Percentiles rank a stretch among this genome's conserved stretches.
Evolutionary conservation across 2,888 invertebrate genomes (phyloP).

Genomic region (Lepidocyrtoides sp.): DNA sequence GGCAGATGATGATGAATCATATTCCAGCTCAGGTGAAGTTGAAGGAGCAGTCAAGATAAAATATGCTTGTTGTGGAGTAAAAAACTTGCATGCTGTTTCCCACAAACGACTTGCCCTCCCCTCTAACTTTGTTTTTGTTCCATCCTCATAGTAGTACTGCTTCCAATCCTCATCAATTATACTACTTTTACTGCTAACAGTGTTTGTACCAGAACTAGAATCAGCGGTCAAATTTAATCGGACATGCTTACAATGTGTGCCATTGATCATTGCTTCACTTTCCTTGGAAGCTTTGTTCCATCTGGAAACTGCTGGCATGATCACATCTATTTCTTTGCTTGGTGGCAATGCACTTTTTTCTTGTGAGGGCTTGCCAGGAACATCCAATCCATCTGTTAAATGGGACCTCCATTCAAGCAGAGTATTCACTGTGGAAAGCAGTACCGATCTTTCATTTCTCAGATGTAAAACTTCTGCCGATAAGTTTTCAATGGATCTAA

Average conservation of each 20-base stretch:
- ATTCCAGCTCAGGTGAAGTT: neutral
- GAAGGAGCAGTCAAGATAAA: conserved; percentile 15
- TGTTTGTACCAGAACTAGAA: neutral
- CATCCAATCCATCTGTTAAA: neutral
- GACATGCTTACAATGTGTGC: neutral
- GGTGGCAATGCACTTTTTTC: neutral
- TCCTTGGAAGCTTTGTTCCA: neutral
- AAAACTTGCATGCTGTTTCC: conserved; percentile 23
- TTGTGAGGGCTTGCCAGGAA: neutral
- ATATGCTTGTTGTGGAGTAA: conserved; percentile 38
- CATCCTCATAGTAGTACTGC: neutral
- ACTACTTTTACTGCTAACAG: neutral
- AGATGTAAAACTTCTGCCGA: conserved; percentile 17
- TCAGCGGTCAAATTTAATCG: neutral
- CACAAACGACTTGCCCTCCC: conserved; percentile 5
- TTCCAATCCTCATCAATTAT: neutral
- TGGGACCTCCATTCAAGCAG: neutral
- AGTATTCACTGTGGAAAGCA: neutral
- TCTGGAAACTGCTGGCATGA: neutral
- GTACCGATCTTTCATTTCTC: conserved; percentile 15
- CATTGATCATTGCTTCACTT: neutral
- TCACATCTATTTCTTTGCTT: conserved; percentile 3
- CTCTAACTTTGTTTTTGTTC: neutral
- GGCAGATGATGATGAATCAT: neutral
- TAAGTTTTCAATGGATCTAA: conserved; percentile 36